Conservation (phyloP, 30 jellyfish, hydroid and myxozoan species). For the Chrysaora quinquecirrha region DNA sequence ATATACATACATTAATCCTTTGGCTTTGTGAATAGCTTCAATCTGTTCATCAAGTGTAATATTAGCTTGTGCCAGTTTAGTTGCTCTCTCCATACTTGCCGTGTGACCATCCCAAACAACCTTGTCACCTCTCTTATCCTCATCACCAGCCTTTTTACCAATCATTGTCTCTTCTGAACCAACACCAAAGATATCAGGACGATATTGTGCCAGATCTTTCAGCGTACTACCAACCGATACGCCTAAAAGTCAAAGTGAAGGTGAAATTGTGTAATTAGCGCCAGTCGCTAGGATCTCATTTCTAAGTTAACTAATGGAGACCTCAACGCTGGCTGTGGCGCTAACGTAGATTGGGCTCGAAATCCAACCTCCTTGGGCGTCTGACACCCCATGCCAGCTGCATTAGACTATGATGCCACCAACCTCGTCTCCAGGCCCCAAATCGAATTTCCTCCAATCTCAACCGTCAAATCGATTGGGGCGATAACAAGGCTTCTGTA, state of each 20-base stretch:
- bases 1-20: conserved; percentile 85
- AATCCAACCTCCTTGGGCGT: no score
- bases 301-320: no score
- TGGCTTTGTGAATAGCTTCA: conserved; percentile 95
- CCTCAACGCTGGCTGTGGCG: no score
- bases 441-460: no score
- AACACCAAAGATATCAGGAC: conserved; percentile 99
- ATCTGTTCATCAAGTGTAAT: conserved; percentile 93
- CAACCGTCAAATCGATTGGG: no score
- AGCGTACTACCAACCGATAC: conserved; percentile 91
- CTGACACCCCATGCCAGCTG: no score
- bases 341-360: no score
- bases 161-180: conserved; percentile 96
- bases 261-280: no score
- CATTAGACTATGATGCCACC: no score
- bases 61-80: conserved; percentile 93
- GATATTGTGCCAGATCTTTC: conserved; percentile 95
- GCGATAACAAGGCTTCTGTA: no score
- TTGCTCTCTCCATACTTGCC: conserved; percentile 97
- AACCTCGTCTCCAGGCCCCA: no score
- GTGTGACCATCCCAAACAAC: conserved; percentile 98
- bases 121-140: conserved; percentile 72
- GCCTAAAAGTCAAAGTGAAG: conserved; percentile 67
- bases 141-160: conserved; percentile 96
- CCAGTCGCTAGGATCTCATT: no score